Evolutionary conservation across 2,113 vertebrate species (phyloP).

Genomic region (Hymenochirus boettgeri): DNA sequence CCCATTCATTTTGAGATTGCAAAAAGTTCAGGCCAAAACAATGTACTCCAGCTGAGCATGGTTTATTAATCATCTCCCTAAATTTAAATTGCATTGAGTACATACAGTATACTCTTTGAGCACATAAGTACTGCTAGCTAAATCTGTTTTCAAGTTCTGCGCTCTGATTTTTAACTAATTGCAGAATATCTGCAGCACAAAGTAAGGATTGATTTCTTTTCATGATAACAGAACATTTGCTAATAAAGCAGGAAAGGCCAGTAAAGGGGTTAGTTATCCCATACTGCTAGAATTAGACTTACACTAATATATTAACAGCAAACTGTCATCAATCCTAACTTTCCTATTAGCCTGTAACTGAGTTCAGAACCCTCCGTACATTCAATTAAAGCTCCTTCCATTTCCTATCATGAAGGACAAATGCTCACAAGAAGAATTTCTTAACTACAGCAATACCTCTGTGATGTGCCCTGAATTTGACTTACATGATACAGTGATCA

Average conservation of each 20-base stretch:
- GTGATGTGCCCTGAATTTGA: no score
- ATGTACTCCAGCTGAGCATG: no score
- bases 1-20: no score
- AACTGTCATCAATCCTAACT: slow-evolving; percentile 38
- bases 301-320: slow-evolving; percentile 35
- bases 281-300: slow-evolving; percentile 43
- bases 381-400: slow-evolving; percentile 34
- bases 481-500: no score
- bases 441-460: not conserved
- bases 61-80: no score
- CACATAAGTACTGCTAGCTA: not conserved
- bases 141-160: slow-evolving; percentile 2
- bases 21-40: no score
- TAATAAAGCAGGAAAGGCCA: slow-evolving; percentile 38
- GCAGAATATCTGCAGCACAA: slow-evolving; percentile 8
- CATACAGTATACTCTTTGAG: not conserved
- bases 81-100: no score
- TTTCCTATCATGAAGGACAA: slow-evolving; percentile 37
- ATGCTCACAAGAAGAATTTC: slow-evolving; percentile 44
- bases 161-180: slow-evolving; percentile 27
- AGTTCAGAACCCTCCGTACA: slow-evolving; percentile 42
- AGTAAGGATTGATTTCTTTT: slow-evolving; percentile 40
- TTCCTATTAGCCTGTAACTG: slow-evolving; percentile 43
- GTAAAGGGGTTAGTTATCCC: slow-evolving; percentile 35
- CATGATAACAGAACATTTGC: slow-evolving; percentile 35